Conservation (phyloP, 2,888 invertebrate genomes). For the Oxystoma pomonae region DNA sequence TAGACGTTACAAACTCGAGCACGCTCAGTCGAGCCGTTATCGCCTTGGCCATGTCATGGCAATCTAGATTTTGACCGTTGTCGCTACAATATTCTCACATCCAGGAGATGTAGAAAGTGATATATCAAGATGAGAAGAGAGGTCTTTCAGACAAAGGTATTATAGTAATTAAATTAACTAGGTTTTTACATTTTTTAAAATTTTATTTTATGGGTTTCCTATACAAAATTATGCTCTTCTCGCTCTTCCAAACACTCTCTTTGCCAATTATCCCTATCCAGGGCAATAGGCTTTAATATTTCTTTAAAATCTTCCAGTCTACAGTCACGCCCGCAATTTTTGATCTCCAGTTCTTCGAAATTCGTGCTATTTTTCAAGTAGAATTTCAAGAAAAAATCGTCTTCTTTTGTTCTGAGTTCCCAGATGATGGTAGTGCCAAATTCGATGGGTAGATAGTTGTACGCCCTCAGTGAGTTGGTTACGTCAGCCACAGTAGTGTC, state of each 20-base stretch:
- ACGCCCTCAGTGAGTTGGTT: conserved; percentile 63
- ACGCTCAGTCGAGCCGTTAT: too few species aligned
- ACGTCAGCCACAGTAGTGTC: conserved; percentile 70
- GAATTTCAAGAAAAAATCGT: conserved; percentile 14
- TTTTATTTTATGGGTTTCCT: too few species aligned
- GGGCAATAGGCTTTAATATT: conserved; percentile 12
- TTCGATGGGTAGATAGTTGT: conserved; percentile 58
- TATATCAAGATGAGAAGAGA: too few species aligned
- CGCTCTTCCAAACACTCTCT: conserved; percentile 9
- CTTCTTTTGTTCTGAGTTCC: conserved; percentile 50
- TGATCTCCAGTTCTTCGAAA: conserved; percentile 13
- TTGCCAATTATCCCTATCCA: conserved; percentile 10
- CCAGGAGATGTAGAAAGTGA: too few species aligned
- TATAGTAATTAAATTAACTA: too few species aligned
- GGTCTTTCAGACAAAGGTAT: too few species aligned
- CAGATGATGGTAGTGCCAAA: conserved; percentile 63
- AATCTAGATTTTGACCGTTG: too few species aligned
- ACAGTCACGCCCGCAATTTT: conserved; percentile 18
- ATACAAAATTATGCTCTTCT: too few species aligned
- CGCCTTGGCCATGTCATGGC: too few species aligned
- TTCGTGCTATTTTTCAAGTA: conserved; percentile 22
- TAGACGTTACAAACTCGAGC: too few species aligned
- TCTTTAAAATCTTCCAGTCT: conserved; percentile 8
- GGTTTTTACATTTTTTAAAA: too few species aligned
- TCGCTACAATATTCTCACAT: too few species aligned